Evolutionary conservation across 2,113 vertebrate species (phyloP).

Genomic region (Lophochroa leadbeateri): DNA sequence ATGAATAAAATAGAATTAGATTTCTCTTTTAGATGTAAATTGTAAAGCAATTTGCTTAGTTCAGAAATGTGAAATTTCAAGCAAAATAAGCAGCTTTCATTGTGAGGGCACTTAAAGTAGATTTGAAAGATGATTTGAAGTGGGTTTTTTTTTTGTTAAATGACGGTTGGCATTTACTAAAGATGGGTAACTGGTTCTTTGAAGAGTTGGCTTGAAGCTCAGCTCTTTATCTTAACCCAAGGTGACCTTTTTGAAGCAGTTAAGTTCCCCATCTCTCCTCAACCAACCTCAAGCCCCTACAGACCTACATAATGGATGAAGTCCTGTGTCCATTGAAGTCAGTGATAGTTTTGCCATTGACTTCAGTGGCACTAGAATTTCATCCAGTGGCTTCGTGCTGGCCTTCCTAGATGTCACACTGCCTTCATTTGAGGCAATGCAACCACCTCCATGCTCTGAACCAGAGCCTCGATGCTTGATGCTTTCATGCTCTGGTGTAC

Average conservation of each 20-base stretch:
- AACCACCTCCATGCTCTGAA: not conserved
- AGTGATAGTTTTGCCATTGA: conserved; percentile 6
- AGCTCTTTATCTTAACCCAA: conserved; percentile 59
- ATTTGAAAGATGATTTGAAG: conserved; percentile 44
- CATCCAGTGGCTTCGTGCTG: conserved; percentile 25
- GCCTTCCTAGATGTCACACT: conserved; percentile 1
- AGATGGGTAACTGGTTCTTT: conserved; percentile 52
- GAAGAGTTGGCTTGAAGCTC: conserved; percentile 48
- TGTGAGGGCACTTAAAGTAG: conserved; percentile 5
- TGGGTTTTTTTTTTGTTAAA: not conserved
- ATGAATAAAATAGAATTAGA: not conserved
- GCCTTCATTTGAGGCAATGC: not conserved
- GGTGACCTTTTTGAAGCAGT: conserved; percentile 56
- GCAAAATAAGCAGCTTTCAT: conserved; percentile 29
- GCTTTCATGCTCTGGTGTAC: not conserved
- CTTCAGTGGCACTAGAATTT: conserved; percentile 37
- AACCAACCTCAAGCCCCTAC: conserved; percentile 6
- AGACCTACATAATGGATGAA: conserved; percentile 50
- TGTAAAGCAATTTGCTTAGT: not conserved
- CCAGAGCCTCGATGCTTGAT: not conserved
- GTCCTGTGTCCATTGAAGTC: conserved; percentile 14
- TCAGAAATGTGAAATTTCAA: not conserved
- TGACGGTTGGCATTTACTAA: conserved; percentile 46
- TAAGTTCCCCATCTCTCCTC: conserved; percentile 42
- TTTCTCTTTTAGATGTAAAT: conserved; percentile 26